Conservation (phyloP, 2,888 invertebrate genomes). For the Orgyia antiqua region DNA sequence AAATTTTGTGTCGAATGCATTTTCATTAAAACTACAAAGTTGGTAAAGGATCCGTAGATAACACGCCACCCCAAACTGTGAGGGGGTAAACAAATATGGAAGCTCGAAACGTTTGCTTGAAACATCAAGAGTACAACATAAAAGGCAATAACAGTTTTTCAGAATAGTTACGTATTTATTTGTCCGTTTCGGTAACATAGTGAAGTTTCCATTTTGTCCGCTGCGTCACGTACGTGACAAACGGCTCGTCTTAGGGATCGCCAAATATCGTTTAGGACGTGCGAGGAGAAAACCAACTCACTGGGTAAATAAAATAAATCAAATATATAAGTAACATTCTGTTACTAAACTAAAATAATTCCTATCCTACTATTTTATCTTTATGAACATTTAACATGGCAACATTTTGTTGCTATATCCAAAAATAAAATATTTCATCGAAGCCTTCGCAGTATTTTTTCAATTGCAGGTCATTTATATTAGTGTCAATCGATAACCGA, state of each 20-base stretch:
- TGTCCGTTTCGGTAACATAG: constrained; percentile 63
- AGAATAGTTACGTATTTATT: constrained; percentile 67
- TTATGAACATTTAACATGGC: constrained; percentile 31
- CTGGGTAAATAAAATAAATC: constrained; percentile 76
- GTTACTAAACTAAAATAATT: constrained; percentile 56
- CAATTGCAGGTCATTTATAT: too few relatives aligned
- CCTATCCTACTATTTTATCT: constrained; percentile 40
- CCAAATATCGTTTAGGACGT: constrained; percentile 79
- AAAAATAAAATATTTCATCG: constrained; percentile 19
- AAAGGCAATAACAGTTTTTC: constrained; percentile 42
- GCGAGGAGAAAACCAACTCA: constrained; percentile 69
- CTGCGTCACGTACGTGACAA: constrained; percentile 75
- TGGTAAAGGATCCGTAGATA: constrained; percentile 11
- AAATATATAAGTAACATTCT: constrained; percentile 70
- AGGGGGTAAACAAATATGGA: constrained; percentile 3
- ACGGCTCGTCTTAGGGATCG: constrained; percentile 76
- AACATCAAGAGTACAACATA: constrained; percentile 25
- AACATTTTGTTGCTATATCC: constrained; percentile 16
- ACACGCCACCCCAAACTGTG: constrained; percentile 8
- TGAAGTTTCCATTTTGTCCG: constrained; percentile 70
- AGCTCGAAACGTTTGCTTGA: constrained; percentile 13
- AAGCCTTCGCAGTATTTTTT: constrained; percentile 20
- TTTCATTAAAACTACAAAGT: constrained; percentile 20
- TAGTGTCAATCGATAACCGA: too few relatives aligned
- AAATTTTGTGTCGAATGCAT: constrained; percentile 18